Evolutionary conservation across 2,797 vertebrate genomes (phyloP).

Genomic region (Kryptolebias ocellatus): DNA sequence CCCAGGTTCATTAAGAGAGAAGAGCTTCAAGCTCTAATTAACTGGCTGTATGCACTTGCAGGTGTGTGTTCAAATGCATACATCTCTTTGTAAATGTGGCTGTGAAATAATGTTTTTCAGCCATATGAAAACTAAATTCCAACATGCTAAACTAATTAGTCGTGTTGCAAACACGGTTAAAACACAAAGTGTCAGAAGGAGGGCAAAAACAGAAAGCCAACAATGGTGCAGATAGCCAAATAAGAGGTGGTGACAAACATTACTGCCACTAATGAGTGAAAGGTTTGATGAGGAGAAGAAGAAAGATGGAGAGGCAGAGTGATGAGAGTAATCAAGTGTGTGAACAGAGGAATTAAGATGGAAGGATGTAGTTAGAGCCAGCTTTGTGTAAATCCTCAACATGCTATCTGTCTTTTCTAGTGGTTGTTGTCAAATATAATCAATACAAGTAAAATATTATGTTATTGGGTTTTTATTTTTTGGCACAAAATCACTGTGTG

Average conservation of each 20-base stretch:
- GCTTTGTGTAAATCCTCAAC: conserved; percentile 49
- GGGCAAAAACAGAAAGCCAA: conserved; percentile 12
- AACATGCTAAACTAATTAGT: conserved; percentile 60
- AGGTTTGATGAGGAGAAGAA: conserved; percentile 39
- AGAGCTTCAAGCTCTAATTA: conserved; percentile 80
- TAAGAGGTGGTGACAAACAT: conserved; percentile 49
- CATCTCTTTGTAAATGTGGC: conserved; percentile 29
- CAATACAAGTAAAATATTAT: too few species aligned
- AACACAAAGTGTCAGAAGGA: conserved; percentile 36
- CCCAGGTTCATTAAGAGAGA: conserved; percentile 78
- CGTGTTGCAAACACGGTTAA: conserved; percentile 49
- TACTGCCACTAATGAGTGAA: conserved; percentile 50
- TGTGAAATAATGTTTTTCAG: conserved; percentile 42
- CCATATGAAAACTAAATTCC: conserved; percentile 38
- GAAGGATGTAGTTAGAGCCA: conserved; percentile 61
- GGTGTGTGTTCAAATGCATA: conserved; percentile 13
- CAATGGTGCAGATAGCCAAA: conserved; percentile 41
- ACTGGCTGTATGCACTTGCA: conserved; percentile 53
- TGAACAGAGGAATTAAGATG: conserved; percentile 70
- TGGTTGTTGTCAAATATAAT: conserved; percentile 42
- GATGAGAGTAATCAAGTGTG: conserved; percentile 63
- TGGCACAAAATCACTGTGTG: neutral
- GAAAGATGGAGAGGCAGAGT: conserved; percentile 39
- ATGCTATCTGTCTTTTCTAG: conserved; percentile 59
- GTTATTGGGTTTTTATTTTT: too few species aligned